Evolutionary conservation across 2,113 vertebrate genomes (phyloP).

Genomic region (Polypterus senegalus): DNA sequence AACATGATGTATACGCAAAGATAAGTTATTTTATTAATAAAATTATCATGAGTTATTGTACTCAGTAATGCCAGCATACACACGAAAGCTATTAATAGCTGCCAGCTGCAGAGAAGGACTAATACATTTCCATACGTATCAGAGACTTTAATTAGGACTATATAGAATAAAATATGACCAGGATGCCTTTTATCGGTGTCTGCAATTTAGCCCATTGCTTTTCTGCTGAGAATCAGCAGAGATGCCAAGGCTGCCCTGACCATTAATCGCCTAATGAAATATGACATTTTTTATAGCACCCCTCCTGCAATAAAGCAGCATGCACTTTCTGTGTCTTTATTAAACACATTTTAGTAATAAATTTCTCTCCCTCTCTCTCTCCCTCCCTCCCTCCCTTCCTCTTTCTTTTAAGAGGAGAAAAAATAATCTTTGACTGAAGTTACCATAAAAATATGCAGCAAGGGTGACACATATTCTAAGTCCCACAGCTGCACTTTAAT

Average conservation of each 20-base stretch:
- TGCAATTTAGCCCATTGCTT: constrained; percentile 31
- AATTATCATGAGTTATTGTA: constrained; percentile 42
- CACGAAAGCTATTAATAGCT: constrained; percentile 32
- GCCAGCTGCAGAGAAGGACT: constrained; percentile 26
- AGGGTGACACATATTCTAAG: no score
- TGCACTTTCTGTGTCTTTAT: constrained; percentile 13
- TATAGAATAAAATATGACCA: constrained; percentile 35
- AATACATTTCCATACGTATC: constrained; percentile 30
- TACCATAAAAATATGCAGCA: no score
- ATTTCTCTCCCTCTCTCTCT: constrained; percentile 16
- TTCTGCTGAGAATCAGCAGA: constrained; percentile 25
- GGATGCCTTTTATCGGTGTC: constrained; percentile 23
- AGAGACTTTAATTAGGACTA: constrained; percentile 36
- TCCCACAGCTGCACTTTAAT: no score
- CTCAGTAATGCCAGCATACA: constrained; percentile 27
- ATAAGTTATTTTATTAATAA: constrained; percentile 48
- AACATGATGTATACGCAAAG: constrained; percentile 35
- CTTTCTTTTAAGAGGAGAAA: not conserved
- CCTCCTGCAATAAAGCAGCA: constrained; percentile 26
- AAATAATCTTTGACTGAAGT: no score
- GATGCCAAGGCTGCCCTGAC: constrained; percentile 25
- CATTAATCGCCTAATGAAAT: constrained; percentile 41
- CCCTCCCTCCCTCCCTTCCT: not conserved
- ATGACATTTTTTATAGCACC: constrained; percentile 24
- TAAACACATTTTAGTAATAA: constrained; percentile 32